A percentile compares a stretch with the other conserved stretches of the same genome.
Evolutionary conservation across 2,888 invertebrate genomes (phyloP).

Genomic region (Drosophila formosana): DNA sequence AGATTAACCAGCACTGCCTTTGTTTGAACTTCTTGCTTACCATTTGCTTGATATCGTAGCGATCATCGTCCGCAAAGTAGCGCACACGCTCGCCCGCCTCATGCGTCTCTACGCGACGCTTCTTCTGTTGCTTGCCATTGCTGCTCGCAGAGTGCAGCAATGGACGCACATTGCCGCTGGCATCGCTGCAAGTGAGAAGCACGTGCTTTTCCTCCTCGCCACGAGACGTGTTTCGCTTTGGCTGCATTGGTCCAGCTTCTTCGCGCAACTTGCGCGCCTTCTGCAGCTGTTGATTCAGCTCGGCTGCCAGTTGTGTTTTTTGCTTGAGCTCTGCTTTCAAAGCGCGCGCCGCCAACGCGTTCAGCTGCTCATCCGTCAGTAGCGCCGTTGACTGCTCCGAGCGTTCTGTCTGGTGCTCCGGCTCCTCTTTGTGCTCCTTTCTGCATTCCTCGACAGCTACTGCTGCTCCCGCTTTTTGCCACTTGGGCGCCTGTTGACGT

Average conservation of each 20-base stretch:
- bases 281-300: slow-evolving; percentile 91
- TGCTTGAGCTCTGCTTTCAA: slow-evolving; percentile 98
- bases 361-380: slow-evolving; percentile 93
- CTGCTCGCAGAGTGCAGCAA: slow-evolving; percentile 78
- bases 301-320: slow-evolving; percentile 88
- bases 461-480: slow-evolving; percentile 35
- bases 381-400: slow-evolving; percentile 37
- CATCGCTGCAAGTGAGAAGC: slow-evolving; percentile 89
- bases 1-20: background rate
- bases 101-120: slow-evolving; percentile 88
- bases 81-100: slow-evolving; percentile 90
- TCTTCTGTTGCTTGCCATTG: slow-evolving; percentile 1
- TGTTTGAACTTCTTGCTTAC: slow-evolving; percentile 84
- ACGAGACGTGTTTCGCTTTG: background rate
- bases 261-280: slow-evolving; percentile 87
- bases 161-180: slow-evolving; percentile 90
- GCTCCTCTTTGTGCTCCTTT: background rate
- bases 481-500: slow-evolving; percentile 22
- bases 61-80: slow-evolving; percentile 96
- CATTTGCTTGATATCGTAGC: slow-evolving; percentile 93
- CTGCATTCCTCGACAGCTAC: background rate
- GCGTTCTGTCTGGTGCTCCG: background rate
- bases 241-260: slow-evolving; percentile 41
- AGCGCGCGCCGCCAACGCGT: slow-evolving; percentile 94
- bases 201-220: slow-evolving; percentile 83